Evolutionary conservation across 1,140 invertebrate genomes (phyloP), one percentile per base, ranked within the genome.

Genomic region (Wiebesia pumilae): DNA sequence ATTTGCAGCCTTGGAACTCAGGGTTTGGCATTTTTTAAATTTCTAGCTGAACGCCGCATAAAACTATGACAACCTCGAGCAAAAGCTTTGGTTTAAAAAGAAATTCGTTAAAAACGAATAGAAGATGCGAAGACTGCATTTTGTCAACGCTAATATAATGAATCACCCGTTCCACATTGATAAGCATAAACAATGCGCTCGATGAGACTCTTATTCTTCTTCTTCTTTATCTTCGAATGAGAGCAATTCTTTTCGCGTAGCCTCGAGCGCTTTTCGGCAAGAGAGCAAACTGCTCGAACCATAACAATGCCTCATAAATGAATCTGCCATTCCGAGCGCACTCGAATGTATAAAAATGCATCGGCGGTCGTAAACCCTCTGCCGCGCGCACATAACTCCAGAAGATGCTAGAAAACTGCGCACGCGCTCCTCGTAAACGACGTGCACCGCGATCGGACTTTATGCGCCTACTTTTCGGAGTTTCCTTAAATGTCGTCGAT

Each of bases 291-390:
- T 65, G 79, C 33, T 33, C 33, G 2, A 65, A 65, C 47, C n/a
- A 54, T 51, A 35, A 73, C 40, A 75, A 73, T 73, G 21, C 51
- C 7, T 75, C 73, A 35, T 65, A 84, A 84, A 84, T 84, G 77
- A 84, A 84, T 84, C 73, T 47, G 21, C 58, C 9, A 79, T 43
- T 24, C 27, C 12, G 58, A 77, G 58, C 35, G 58, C 14, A 69
- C 54, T n/a, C 75, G 38, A 51, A 84, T 33, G 47, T 40, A 78
- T 84, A 79, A 84, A 71, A 84, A 47, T 78, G n/a, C 83, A 67
- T 40, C 54, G 19, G 35, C 9, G 19, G 51, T 16, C 71, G 14
- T 77, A 75, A 75, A 75, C 38, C 67, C 24, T 40, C 33, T 33
- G 7, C 16, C 4, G 16, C 30, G 3, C n/a, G 16, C 24, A 35